Conservation (phyloP, 2,888 invertebrate species). For the Arctia plantaginis region DNA sequence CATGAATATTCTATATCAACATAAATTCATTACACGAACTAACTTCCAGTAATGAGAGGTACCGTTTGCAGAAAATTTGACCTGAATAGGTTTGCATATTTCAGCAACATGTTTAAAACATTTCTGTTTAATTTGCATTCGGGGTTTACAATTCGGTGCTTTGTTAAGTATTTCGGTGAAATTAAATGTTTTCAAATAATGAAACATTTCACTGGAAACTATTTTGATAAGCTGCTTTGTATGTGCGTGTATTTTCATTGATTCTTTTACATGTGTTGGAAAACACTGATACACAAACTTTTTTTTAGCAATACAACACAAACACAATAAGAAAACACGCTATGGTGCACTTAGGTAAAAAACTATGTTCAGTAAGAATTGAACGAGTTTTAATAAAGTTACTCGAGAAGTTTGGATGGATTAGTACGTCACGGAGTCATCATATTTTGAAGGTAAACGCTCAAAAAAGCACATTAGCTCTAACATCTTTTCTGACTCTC, state of each 20-base stretch:
- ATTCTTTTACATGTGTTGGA: neutral
- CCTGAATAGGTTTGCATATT: slow-evolving; percentile 6
- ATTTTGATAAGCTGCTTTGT: neutral
- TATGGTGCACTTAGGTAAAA: too few species aligned
- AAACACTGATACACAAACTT: neutral
- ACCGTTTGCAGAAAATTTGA: slow-evolving; percentile 29
- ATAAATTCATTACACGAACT: slow-evolving; percentile 44
- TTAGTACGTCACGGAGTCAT: too few species aligned
- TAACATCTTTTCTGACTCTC: too few species aligned
- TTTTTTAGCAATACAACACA: neutral
- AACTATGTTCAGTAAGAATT: too few species aligned
- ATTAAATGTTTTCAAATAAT: neutral
- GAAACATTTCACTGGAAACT: neutral
- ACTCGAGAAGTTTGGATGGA: too few species aligned
- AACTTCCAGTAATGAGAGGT: slow-evolving; percentile 29
- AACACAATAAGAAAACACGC: too few species aligned
- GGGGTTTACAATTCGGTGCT: slow-evolving; percentile 8
- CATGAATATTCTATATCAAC: slow-evolving; percentile 27
- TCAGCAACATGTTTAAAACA: neutral
- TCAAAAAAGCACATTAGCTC: too few species aligned
- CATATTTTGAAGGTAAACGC: too few species aligned
- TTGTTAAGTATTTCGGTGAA: neutral
- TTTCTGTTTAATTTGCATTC: slow-evolving; percentile 11
- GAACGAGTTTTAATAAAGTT: too few species aligned
- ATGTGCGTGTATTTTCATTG: neutral